Evolutionary conservation across 37 sponge, comb jelly and placozoan genomes (phyloP), one percentile per base, ranked within the genome.

Genomic region (Haliclona indistincta): DNA sequence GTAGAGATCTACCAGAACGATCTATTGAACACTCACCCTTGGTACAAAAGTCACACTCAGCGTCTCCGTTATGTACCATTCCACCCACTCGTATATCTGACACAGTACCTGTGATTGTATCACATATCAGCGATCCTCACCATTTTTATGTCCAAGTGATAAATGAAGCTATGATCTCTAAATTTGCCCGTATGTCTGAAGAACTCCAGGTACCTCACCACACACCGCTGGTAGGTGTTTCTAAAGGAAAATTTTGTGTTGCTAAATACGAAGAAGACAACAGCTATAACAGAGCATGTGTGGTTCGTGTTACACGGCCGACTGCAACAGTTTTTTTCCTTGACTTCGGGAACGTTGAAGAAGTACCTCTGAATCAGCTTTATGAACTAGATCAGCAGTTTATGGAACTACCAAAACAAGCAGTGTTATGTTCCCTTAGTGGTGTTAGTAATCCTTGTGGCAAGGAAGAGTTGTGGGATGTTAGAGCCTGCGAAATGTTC

Each of bases 311-410:
- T 41, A 60, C 52, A 11, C 28, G 51, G 7, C 42, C 62, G 6
- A 35, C 19, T 6, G 53, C 23, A 5, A 19, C 22, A 23, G 83
- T 88, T 1, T 32, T 44, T 19, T 77, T 77, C 43, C 15, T 77
- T 26, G 88, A 88, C 38, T 88, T 69, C 71, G 88, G 88, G 0
- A 82, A 78, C 68, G 66, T 29, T 0, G 66, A 81, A 23, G 63
- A 20, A 13, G 63, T 77, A n/a, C 1, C 53, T 4, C 3, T 40
- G 13, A 28, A 53, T 28, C 30, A 38, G 0, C 34, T 84, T 1
- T 82, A 55, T 30, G 34, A 54, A 23, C 37, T 82, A 6, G 43
- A 35, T 34, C 29, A 20, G 38, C 2, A 34, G 0, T 67, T 82
- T 37, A 44, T 61, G 7, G 34, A 56, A 13, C 43, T 82, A 15